Percentiles rank a stretch among this genome's conserved stretches.
phyloP scores from a whole-genome alignment of 2,888 invertebrate genomes.

The Ormyrus thymus region DNA sequence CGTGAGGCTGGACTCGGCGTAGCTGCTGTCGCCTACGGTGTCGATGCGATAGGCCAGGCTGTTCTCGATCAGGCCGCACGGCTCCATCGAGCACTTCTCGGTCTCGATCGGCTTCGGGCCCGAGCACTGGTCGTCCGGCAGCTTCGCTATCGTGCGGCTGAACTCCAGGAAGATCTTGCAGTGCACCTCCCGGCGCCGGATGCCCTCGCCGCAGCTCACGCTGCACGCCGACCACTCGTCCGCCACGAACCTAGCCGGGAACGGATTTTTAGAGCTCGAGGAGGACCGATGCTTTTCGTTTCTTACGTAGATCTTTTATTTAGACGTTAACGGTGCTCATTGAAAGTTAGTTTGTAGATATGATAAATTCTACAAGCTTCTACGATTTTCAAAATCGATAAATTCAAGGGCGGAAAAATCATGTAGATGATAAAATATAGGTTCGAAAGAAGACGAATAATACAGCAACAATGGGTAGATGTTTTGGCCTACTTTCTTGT shows the following conservation, averaged over 20 bases:
- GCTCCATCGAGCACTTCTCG: constrained; percentile 87
- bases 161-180: constrained; percentile 97
- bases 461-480: too few species aligned
- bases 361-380: too few species aligned
- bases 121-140: constrained; percentile 91
- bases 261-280: too few species aligned
- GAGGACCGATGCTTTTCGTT: too few species aligned
- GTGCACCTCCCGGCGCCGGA: constrained; percentile 89
- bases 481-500: too few species aligned
- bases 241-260: constrained; percentile 83
- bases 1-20: constrained; percentile 71
- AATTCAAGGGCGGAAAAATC: too few species aligned
- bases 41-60: constrained; percentile 72
- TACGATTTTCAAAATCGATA: too few species aligned
- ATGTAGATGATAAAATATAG: too few species aligned
- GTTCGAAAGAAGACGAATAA: too few species aligned
- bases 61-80: constrained; percentile 78
- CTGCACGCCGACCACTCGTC: constrained; percentile 96
- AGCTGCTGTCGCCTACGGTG: constrained; percentile 73
- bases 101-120: constrained; percentile 89
- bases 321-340: too few species aligned
- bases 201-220: constrained; percentile 92
- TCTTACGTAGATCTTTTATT: too few species aligned
- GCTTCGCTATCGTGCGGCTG: constrained; percentile 89
- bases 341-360: too few species aligned